Percentiles rank a stretch among this genome's conserved stretches.
These are phyloP conservation scores for Drosophila aldrichi DNA, from an alignment of 2,888 invertebrate species.

Conservation along the genomic window DNA sequence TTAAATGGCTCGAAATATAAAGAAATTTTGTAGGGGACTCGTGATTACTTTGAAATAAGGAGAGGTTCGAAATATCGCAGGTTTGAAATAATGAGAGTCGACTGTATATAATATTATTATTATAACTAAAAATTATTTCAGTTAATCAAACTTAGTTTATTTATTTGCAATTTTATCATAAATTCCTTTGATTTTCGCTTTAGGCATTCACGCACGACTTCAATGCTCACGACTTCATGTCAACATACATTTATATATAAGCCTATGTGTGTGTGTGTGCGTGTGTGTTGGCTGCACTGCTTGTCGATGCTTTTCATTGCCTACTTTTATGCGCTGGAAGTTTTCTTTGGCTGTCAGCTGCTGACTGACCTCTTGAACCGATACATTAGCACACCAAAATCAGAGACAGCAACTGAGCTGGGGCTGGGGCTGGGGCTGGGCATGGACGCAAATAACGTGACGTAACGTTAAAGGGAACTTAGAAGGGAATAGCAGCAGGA, in stretches of 20 bases:
- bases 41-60: no score
- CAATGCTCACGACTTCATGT: constrained; percentile 15
- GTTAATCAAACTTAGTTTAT: not conserved
- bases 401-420: constrained; percentile 50
- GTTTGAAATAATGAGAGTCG: no score
- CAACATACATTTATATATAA: not conserved
- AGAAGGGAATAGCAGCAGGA: constrained; percentile 54
- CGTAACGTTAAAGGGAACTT: constrained; percentile 22
- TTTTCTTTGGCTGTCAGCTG: constrained; percentile 62
- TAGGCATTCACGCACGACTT: not conserved
- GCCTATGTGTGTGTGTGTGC: not conserved
- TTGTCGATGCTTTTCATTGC: constrained; percentile 54
- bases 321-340: constrained; percentile 61
- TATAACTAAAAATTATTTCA: no score
- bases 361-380: constrained; percentile 75
- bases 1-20: no score
- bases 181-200: no score
- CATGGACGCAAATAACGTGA: constrained; percentile 8
- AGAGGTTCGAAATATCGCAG: no score
- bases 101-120: no score
- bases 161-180: no score
- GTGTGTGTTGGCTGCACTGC: constrained; percentile 32
- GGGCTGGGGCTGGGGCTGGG: not conserved
- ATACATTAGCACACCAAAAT: constrained; percentile 77
- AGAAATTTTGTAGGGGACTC: no score